A percentile compares a stretch with the other conserved stretches of the same genome.
phyloP scores from a whole-genome alignment of 2,113 vertebrate genomes.

The Lasiurus borealis region DNA sequence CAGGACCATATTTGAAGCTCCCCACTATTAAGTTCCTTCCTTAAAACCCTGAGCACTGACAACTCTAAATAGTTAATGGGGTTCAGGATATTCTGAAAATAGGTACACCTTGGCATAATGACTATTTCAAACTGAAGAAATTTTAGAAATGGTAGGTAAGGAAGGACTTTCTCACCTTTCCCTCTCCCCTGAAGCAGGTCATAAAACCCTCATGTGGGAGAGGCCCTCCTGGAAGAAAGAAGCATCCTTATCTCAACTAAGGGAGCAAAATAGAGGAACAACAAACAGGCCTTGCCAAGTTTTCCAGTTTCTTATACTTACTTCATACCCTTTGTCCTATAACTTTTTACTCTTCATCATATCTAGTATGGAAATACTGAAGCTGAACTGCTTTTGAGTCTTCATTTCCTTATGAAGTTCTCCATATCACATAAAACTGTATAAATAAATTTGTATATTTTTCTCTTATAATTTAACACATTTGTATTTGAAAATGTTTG shows the following conservation, averaged over 20 bases:
- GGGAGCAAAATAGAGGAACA: neutral
- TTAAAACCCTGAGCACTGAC: neutral
- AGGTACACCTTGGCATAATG: neutral
- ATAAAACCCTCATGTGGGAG: neutral
- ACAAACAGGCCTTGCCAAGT: neutral
- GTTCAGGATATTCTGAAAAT: neutral
- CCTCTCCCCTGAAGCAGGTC: neutral
- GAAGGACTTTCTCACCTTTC: neutral
- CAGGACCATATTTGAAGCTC: neutral
- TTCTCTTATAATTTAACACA: neutral
- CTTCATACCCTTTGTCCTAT: neutral
- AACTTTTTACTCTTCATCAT: neutral
- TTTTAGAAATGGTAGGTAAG: neutral
- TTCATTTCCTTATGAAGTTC: neutral
- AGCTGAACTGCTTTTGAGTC: neutral
- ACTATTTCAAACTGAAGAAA: neutral
- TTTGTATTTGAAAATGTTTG: slow-evolving; percentile 86
- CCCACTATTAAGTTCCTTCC: neutral
- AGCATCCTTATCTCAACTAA: neutral
- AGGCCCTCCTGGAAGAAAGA: neutral
- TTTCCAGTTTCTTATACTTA: neutral
- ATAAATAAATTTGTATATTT: neutral
- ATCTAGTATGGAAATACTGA: neutral
- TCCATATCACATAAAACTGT: neutral
- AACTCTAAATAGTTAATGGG: neutral